These are phyloP conservation scores for Cinara cedri DNA, from an alignment of 2,888 invertebrate species.

Conservation along the genomic window DNA sequence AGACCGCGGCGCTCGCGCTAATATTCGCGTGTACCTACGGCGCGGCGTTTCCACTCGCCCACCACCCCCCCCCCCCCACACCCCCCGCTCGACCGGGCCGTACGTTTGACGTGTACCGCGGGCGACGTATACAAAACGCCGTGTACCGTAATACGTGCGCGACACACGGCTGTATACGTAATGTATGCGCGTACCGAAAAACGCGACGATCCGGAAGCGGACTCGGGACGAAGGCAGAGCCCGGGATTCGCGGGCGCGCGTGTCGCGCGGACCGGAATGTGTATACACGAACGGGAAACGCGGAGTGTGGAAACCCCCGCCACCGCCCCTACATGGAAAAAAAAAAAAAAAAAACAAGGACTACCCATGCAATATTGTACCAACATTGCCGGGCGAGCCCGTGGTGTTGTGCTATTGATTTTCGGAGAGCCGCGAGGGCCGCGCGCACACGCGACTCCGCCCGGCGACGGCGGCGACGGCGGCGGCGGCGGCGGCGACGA, in stretches of 20 bases:
- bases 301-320: too few relatives aligned
- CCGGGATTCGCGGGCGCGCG: background rate
- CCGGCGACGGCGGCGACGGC: background rate
- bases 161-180: background rate
- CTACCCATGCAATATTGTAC: too few relatives aligned
- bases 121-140: background rate
- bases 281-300: background rate
- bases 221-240: background rate
- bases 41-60: background rate
- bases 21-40: background rate
- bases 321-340: too few relatives aligned
- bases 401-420: slow-evolving; percentile 3
- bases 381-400: background rate
- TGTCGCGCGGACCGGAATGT: too few relatives aligned
- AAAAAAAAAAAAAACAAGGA: background rate
- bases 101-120: too few relatives aligned
- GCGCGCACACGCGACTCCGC: slow-evolving; percentile 30
- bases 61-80: too few relatives aligned
- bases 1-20: background rate
- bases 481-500: background rate
- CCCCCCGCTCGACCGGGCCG: too few relatives aligned
- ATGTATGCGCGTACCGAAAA: background rate
- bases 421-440: slow-evolving; percentile 1
- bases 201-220: background rate
- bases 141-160: background rate